These are phyloP conservation scores for Rhagoletis zephyria DNA, from an alignment of 1,140 invertebrate genomes.

Conservation along the genomic window DNA sequence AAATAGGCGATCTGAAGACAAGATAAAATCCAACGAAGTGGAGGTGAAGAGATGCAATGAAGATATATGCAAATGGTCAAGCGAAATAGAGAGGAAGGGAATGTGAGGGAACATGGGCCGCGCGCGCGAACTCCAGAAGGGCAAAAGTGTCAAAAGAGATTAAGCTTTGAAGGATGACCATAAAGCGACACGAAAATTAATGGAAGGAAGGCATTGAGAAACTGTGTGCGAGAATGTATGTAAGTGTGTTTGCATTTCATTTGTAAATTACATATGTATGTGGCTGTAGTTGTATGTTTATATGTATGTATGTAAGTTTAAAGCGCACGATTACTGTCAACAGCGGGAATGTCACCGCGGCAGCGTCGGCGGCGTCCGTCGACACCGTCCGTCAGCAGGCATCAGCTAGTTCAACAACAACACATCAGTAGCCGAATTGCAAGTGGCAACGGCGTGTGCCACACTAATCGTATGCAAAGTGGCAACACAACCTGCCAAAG, in stretches of 20 bases:
- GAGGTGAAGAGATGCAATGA: neutral
- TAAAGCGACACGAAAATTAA: conserved; percentile 8
- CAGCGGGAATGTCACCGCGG: conserved; percentile 11
- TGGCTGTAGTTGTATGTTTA: neutral
- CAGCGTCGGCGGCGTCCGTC: neutral
- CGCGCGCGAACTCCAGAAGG: neutral
- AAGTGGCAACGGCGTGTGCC: conserved; percentile 38
- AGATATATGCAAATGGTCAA: neutral
- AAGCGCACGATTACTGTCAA: conserved; percentile 23
- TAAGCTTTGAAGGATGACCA: conserved; percentile 33
- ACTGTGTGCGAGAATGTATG: neutral
- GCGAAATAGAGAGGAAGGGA: neutral
- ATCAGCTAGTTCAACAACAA: neutral
- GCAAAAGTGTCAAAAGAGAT: conserved; percentile 43
- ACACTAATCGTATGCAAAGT: conserved; percentile 47
- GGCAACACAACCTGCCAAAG: conserved; percentile 50
- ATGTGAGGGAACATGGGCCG: neutral
- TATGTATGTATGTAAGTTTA: neutral
- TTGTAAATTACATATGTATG: neutral
- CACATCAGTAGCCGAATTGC: neutral
- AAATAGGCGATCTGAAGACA: conserved; percentile 49
- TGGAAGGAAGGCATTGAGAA: neutral
- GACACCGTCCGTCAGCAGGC: neutral
- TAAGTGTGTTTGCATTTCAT: neutral
- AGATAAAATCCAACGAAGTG: conserved; percentile 15